Base-by-base conservation (phyloP, 2,797 vertebrate genomes). In the Oreochromis mossambicus region DNA sequence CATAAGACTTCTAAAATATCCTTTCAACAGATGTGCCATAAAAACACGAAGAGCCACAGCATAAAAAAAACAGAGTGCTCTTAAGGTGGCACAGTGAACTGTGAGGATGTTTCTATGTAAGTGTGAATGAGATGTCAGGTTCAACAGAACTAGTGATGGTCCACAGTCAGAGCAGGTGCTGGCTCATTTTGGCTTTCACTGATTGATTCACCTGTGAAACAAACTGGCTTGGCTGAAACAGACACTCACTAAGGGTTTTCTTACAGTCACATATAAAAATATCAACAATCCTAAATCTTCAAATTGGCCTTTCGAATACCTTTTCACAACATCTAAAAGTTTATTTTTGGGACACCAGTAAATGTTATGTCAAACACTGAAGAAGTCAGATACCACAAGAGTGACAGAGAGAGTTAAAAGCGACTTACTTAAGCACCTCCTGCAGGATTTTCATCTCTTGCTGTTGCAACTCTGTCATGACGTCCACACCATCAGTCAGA, bases 361-460 rank as follows among this genome's bases (percentile, higher is more conserved):
- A 63, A 63, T 36, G 17, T 63, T 63, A 63, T 7, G 58, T 63
- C 32, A 11, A 73, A 73, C 68, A 48, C 68, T 0, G 24, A 48
- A 73, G 43, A 15, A 73, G 68, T 73, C 70, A 75, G 26, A 26
- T 17, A 43, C 14, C 4, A 3, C 3, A 8, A 79, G 13, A 58
- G 11, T 68, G 43, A 0, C 7, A 11, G 0, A 21, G 55, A 11
- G n/a, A 54, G n/a, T 54, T 24, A 66, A 86, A 70, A 12, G 32
- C 4, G 26, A 83, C 95, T 92, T 96, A 99, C 98, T 96, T 98
- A 83, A 99, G 96, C 95, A 99, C 98, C 80, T 99, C 97, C 82
- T 97, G 97, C 51, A 99, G 95, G 90, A 99, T 98, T 95, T 97
- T 98, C 97, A 99, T 97, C 94, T 99, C 98, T 93, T 98, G 96